A percentile compares a stretch with the other conserved stretches of the same genome.
Evolutionary conservation across 37 sponge, comb jelly and placozoan genomes (phyloP).

Genomic region (Amphimedon queenslandica): DNA sequence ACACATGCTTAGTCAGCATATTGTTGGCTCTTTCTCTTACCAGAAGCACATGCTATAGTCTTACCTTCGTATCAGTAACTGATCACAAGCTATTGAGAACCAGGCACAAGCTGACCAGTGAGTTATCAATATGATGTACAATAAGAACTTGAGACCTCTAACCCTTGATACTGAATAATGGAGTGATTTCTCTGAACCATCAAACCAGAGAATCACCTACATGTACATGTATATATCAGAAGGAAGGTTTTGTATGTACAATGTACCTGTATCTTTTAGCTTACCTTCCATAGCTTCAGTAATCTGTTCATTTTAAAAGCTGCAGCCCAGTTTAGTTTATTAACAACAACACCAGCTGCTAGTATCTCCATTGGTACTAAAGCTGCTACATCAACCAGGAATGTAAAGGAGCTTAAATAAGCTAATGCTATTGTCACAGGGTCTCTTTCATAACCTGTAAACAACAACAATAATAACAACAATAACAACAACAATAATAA

Average conservation of each 20-base stretch:
- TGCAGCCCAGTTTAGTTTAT: slow-evolving; percentile 33
- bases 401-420: slow-evolving; percentile 32
- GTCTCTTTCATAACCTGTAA: slow-evolving; percentile 7
- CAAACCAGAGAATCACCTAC: slow-evolving; percentile 39
- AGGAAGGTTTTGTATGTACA: neutral
- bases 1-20: neutral
- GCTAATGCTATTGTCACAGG: slow-evolving; percentile 6
- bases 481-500: neutral
- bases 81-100: slow-evolving; percentile 67
- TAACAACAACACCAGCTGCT: slow-evolving; percentile 7
- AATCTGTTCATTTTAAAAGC: slow-evolving; percentile 62
- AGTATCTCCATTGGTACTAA: slow-evolving; percentile 60
- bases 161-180: slow-evolving; percentile 40
- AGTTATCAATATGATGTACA: slow-evolving; percentile 54
- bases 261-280: neutral
- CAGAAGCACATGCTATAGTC: too few species aligned
- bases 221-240: neutral
- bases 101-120: slow-evolving; percentile 70
- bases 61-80: too few species aligned
- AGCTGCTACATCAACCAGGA: slow-evolving; percentile 54
- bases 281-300: slow-evolving; percentile 69
- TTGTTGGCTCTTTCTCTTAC: slow-evolving; percentile 12
- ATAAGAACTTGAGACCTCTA: slow-evolving; percentile 45
- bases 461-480: neutral
- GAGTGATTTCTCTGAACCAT: slow-evolving; percentile 52